Evolutionary conservation across 2,888 invertebrate genomes (phyloP).

Genomic region (Chorisops tibialis): DNA sequence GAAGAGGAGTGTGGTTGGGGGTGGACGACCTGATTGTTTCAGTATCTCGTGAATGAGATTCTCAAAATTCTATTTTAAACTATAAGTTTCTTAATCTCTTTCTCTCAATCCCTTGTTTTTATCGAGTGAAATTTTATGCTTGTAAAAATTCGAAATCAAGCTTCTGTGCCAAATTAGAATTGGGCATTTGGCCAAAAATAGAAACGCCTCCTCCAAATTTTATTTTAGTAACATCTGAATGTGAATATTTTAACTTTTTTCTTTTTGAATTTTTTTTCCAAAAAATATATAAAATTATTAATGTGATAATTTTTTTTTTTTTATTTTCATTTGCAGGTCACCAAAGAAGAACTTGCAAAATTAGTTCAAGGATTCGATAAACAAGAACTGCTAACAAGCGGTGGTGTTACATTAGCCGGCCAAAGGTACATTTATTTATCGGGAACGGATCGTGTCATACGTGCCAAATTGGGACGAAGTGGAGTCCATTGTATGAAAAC

Average conservation of each 20-base stretch:
- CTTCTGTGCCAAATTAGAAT: no score
- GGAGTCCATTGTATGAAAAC: conserved; percentile 97
- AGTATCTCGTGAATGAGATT: no score
- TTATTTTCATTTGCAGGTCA: conserved; percentile 60
- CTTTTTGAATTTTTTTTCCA: background rate
- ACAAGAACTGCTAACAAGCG: conserved; percentile 83
- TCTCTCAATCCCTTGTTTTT: no score
- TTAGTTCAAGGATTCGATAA: conserved; percentile 87
- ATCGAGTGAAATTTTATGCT: no score
- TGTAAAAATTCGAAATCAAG: no score
- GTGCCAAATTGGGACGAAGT: conserved; percentile 89
- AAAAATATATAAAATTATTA: conserved; percentile 1
- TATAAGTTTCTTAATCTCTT: no score
- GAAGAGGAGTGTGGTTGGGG: no score
- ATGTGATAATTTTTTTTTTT: conserved; percentile 2
- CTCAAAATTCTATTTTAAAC: no score
- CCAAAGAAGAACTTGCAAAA: conserved; percentile 88
- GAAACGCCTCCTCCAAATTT: background rate
- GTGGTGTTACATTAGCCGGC: conserved; percentile 88
- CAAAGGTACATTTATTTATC: conserved; percentile 93
- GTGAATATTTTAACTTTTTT: conserved; percentile 4
- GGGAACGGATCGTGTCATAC: conserved; percentile 88
- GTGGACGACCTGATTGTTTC: no score
- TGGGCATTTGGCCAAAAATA: no score
- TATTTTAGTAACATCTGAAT: background rate